Conservation (phyloP, 2,888 invertebrate genomes). For the Isoperla grammatica region DNA sequence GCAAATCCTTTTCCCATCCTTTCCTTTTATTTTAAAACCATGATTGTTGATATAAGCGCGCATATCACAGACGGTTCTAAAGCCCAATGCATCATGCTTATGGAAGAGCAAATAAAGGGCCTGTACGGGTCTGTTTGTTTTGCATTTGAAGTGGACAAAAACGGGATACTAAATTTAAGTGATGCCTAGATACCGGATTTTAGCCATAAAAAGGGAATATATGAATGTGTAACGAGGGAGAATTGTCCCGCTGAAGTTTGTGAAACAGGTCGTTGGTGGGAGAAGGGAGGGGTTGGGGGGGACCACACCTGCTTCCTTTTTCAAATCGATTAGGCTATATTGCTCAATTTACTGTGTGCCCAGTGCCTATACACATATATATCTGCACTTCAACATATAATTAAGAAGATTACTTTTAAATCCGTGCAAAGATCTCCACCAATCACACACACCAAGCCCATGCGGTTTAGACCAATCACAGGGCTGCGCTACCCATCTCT, state of each 20-base stretch:
- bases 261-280: not conserved
- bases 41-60: conserved; percentile 3
- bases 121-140: conserved; percentile 3
- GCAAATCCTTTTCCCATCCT: not conserved
- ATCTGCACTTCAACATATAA: too few relatives aligned
- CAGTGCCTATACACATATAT: too few relatives aligned
- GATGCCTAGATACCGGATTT: conserved; percentile 1
- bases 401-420: too few relatives aligned
- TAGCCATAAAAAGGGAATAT: conserved; percentile 2
- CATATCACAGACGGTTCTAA: not conserved
- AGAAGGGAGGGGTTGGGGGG: not conserved
- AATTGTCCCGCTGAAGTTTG: not conserved
- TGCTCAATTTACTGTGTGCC: too few relatives aligned
- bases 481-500: too few relatives aligned
- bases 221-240: not conserved
- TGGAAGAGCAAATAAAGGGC: not conserved
- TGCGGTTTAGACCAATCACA: too few relatives aligned
- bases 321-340: not conserved
- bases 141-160: conserved; percentile 6
- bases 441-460: too few relatives aligned
- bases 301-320: not conserved
- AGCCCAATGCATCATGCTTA: not conserved
- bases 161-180: not conserved
- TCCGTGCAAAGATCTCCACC: too few relatives aligned
- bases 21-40: conserved; percentile 3